A percentile compares a stretch with the other conserved stretches of the same genome.
These are phyloP conservation scores for Philotrypesis tridentata DNA, from an alignment of 1,140 invertebrate species.

Conservation along the genomic window DNA sequence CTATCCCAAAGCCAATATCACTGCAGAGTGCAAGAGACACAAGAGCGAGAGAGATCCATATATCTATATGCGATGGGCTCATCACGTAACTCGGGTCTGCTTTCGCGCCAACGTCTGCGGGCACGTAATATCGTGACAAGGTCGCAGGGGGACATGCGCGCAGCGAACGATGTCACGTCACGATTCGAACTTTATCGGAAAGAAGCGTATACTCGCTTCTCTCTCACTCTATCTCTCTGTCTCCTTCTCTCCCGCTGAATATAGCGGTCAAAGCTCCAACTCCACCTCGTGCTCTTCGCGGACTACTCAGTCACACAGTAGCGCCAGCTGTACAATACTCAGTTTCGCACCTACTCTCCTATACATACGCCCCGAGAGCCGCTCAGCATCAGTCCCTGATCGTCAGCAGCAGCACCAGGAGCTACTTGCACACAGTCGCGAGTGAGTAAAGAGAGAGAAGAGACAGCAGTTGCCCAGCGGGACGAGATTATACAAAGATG, in stretches of 20 bases:
- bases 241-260: too few relatives aligned
- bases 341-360: too few relatives aligned
- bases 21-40: too few relatives aligned
- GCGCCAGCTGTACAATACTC: too few relatives aligned
- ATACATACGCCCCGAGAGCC: background rate
- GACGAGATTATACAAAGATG: conserved; percentile 56
- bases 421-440: too few relatives aligned
- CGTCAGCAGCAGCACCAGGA: background rate
- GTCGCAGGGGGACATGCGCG: conserved; percentile 7
- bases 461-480: background rate
- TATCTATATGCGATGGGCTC: too few relatives aligned
- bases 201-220: too few relatives aligned
- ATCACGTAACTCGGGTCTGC: background rate
- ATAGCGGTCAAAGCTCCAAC: too few relatives aligned
- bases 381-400: background rate
- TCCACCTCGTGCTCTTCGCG: conserved; percentile 10
- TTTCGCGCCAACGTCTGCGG: background rate
- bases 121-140: background rate
- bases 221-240: background rate
- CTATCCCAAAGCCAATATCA: too few relatives aligned
- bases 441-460: background rate
- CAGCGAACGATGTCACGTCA: conserved; percentile 2
- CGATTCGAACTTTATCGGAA: too few relatives aligned
- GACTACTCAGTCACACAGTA: too few relatives aligned
- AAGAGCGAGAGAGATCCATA: too few relatives aligned